These are phyloP conservation scores for Scaptomyza caliginosa DNA, from an alignment of 2,888 invertebrate species.

Conservation along the genomic window DNA sequence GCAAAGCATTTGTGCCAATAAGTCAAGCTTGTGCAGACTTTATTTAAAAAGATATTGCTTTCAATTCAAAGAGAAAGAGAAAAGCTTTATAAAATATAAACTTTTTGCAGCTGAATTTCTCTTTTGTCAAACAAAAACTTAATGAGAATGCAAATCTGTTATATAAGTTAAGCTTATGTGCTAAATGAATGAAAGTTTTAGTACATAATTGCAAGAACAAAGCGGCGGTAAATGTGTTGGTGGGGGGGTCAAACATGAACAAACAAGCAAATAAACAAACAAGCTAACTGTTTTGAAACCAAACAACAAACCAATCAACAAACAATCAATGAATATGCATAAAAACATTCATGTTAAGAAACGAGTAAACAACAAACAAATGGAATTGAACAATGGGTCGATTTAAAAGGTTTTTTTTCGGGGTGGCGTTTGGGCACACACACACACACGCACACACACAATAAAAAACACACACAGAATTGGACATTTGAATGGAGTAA, in stretches of 20 bases:
- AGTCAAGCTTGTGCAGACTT: background rate
- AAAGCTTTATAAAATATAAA: background rate
- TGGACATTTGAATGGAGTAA: background rate
- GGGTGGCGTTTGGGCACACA: no score
- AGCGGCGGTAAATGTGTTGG: constrained; percentile 15
- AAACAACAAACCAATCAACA: constrained; percentile 53
- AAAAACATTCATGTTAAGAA: constrained; percentile 45
- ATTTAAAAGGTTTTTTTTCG: background rate
- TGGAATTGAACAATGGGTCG: constrained; percentile 27
- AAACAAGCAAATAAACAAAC: constrained; percentile 45
- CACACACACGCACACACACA: constrained; percentile 39
- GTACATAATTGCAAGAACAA: constrained; percentile 38
- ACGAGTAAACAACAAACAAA: constrained; percentile 46
- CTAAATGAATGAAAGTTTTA: constrained; percentile 18
- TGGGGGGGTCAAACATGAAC: constrained; percentile 12
- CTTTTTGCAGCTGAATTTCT: background rate
- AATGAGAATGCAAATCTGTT: background rate
- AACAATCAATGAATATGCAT: constrained; percentile 58
- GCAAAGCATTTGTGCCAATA: background rate
- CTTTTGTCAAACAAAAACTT: background rate
- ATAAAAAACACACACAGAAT: constrained; percentile 19
- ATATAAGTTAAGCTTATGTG: constrained; percentile 21
- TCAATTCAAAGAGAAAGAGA: background rate
- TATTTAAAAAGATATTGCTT: background rate
- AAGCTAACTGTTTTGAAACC: constrained; percentile 44